These are phyloP conservation scores for Tenthredo scrophulariae DNA, from an alignment of 2,888 invertebrate species.

Conservation along the genomic window DNA sequence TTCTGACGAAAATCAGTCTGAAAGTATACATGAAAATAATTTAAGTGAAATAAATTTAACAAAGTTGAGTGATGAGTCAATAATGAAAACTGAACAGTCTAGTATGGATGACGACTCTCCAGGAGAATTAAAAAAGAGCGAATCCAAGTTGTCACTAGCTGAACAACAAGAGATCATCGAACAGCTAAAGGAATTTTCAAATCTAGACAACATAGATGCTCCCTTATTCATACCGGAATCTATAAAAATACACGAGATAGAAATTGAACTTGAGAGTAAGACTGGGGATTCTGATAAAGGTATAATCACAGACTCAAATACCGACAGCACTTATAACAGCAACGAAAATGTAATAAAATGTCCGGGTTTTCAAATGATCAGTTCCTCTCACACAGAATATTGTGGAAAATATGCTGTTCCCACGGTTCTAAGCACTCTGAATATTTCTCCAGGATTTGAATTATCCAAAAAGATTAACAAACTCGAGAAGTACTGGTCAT, in stretches of 20 bases:
- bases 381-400: conserved; percentile 66
- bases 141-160: conserved; percentile 68
- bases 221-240: conserved; percentile 68
- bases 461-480: conserved; percentile 65
- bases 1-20: background rate
- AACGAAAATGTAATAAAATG: conserved; percentile 54
- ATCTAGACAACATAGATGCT: conserved; percentile 71
- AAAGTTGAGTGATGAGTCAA: background rate
- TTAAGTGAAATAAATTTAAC: background rate
- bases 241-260: conserved; percentile 42
- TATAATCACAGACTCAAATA: conserved; percentile 62
- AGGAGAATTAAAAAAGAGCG: conserved; percentile 54
- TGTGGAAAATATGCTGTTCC: conserved; percentile 69
- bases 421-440: conserved; percentile 65
- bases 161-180: conserved; percentile 73
- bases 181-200: conserved; percentile 73
- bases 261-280: conserved; percentile 41
- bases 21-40: background rate
- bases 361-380: conserved; percentile 60
- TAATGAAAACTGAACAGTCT: background rate
- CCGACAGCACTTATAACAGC: conserved; percentile 58
- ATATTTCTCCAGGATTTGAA: conserved; percentile 61
- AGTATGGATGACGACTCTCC: conserved; percentile 21
- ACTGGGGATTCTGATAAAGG: conserved; percentile 59
- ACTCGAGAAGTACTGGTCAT: conserved; percentile 71